Conservation (phyloP, 2,113 vertebrate genomes). For the Neogale vison region DNA sequence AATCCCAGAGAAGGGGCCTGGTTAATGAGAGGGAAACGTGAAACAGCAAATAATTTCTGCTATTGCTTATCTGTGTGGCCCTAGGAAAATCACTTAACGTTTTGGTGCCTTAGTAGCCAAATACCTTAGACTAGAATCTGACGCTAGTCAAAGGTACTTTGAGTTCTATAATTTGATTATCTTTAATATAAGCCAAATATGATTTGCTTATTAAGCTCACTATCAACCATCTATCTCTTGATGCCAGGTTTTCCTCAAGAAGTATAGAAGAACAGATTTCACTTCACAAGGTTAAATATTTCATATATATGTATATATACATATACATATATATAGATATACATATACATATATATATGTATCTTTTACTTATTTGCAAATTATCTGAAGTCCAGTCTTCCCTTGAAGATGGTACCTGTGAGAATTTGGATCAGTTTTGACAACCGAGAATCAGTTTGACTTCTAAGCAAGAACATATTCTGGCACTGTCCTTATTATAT, state of each 20-base stretch:
- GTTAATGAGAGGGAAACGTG: not conserved
- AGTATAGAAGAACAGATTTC: not conserved
- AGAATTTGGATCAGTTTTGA: not conserved
- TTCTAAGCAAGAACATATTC: not conserved
- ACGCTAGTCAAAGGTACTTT: not conserved
- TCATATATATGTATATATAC: not conserved
- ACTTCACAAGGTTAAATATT: not conserved
- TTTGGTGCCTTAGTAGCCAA: not conserved
- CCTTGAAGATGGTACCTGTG: not conserved
- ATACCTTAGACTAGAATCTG: not conserved
- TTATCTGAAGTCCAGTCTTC: not conserved
- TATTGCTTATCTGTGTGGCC: not conserved
- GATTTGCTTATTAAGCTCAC: not conserved
- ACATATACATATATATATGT: not conserved
- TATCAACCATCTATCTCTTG: not conserved
- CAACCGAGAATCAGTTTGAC: not conserved
- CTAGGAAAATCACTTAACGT: not conserved
- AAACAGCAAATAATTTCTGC: not conserved
- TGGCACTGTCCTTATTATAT: constrained; percentile 46
- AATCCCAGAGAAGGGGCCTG: not conserved
- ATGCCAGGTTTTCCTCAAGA: not conserved
- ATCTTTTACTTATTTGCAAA: not conserved
- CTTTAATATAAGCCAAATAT: not conserved
- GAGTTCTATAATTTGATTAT: not conserved
- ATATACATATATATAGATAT: not conserved